Conservation (phyloP, 2,113 vertebrate species). For the Zapus hudsonius region DNA sequence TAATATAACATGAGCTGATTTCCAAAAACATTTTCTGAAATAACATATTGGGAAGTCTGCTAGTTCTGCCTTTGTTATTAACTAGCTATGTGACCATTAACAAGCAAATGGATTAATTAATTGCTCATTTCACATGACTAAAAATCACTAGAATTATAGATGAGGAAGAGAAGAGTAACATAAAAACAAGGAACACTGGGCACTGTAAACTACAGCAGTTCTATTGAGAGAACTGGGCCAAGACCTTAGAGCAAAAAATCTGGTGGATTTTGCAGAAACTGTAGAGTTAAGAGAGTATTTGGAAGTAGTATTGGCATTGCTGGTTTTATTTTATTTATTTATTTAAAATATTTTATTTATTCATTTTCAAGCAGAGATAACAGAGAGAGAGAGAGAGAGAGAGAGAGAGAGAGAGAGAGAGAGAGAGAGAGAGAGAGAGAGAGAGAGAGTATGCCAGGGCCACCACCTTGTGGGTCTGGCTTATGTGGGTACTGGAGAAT, state of each 20-base stretch:
- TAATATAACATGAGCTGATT: too few species aligned
- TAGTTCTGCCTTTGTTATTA: neutral
- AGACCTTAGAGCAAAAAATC: neutral
- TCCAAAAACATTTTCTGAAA: neutral
- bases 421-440: too few species aligned
- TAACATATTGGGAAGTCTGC: neutral
- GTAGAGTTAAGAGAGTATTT: neutral
- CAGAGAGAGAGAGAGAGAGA: too few species aligned
- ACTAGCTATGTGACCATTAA: neutral
- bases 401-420: too few species aligned
- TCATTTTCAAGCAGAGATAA: too few species aligned
- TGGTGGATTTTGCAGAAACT: neutral
- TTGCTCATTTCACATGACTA: neutral
- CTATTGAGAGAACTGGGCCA: neutral
- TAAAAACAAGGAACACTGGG: neutral
- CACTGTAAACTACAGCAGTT: neutral
- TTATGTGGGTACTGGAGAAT: too few species aligned
- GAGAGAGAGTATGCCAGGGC: too few species aligned
- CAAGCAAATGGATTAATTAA: too few species aligned
- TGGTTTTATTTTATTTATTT: too few species aligned
- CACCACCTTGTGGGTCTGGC: too few species aligned
- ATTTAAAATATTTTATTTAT: too few species aligned
- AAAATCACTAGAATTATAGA: neutral
- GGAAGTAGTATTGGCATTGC: neutral
- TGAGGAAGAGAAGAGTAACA: neutral